Conservation (phyloP, 2,797 vertebrate genomes). For the Paratrypauchen microcephalus region DNA sequence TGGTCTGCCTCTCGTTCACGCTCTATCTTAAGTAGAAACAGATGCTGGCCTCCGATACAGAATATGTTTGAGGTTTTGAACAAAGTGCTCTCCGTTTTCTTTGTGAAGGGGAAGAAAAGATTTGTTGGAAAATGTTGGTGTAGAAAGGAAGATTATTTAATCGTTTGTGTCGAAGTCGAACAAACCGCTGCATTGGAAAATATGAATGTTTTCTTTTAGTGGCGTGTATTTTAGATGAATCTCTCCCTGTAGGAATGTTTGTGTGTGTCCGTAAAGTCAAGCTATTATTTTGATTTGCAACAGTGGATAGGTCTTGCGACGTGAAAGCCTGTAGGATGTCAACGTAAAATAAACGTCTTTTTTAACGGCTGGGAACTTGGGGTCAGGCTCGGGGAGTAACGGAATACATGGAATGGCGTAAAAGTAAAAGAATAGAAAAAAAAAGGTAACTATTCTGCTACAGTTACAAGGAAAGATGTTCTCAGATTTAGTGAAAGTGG, state of each 20-base stretch:
- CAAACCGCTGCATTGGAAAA: neutral
- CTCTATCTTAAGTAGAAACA: conserved; percentile 2
- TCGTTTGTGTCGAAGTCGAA: neutral
- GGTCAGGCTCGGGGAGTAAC: too few relatives aligned
- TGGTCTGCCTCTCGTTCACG: neutral
- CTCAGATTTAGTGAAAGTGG: too few relatives aligned
- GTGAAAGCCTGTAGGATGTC: too few relatives aligned
- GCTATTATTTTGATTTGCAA: neutral
- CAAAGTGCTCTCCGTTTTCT: conserved; percentile 1
- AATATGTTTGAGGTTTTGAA: conserved; percentile 2
- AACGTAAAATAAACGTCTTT: too few relatives aligned
- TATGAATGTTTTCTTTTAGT: neutral
- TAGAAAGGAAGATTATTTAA: neutral
- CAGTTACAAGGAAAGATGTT: too few relatives aligned
- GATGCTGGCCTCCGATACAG: neutral
- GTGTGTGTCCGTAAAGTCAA: neutral
- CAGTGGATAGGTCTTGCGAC: neutral
- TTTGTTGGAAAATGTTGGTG: neutral
- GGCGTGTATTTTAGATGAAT: neutral
- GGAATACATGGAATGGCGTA: too few relatives aligned
- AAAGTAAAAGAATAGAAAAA: too few relatives aligned
- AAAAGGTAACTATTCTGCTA: too few relatives aligned
- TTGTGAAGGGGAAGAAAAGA: neutral
- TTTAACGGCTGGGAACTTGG: too few relatives aligned
- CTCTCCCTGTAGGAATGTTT: neutral